phyloP scores from a whole-genome alignment of 2,113 vertebrate species.

The Brachionichthys hirsutus region DNA sequence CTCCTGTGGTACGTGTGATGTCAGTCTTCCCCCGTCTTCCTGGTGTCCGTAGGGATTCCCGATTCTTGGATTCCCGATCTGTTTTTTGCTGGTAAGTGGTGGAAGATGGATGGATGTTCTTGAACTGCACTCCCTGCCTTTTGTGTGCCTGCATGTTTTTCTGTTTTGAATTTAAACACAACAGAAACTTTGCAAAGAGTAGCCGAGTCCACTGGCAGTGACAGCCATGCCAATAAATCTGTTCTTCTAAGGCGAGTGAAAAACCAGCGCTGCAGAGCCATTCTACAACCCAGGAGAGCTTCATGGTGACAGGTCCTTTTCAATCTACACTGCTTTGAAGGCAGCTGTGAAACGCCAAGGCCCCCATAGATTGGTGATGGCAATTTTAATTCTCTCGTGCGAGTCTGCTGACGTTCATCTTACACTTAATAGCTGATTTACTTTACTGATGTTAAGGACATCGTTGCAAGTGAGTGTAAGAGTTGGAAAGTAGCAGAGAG shows the following conservation, averaged over 20 bases:
- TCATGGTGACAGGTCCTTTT: conserved; percentile 58
- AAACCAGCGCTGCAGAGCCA: conserved; percentile 20
- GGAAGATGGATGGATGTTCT: too few species aligned
- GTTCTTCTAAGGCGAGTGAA: conserved; percentile 22
- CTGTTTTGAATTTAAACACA: too few species aligned
- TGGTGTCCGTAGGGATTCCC: too few species aligned
- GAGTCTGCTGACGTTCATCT: conserved; percentile 46
- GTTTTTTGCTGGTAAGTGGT: too few species aligned
- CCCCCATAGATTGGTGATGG: conserved; percentile 29
- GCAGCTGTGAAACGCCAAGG: conserved; percentile 55
- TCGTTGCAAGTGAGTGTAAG: conserved; percentile 28
- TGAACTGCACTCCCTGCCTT: too few species aligned
- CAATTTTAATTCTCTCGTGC: conserved; percentile 18
- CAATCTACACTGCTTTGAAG: conserved; percentile 34
- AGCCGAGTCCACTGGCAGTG: conserved; percentile 11
- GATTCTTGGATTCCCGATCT: too few species aligned
- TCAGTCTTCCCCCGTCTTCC: too few species aligned
- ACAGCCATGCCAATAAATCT: conserved; percentile 28
- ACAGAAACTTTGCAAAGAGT: conserved; percentile 20
- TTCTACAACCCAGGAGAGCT: conserved; percentile 30
- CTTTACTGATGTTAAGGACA: conserved; percentile 45
- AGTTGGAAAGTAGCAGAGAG: conserved; percentile 18
- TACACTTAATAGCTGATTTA: conserved; percentile 51
- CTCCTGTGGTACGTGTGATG: too few species aligned
- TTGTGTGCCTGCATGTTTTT: too few species aligned